These are phyloP conservation scores for Cremastobaeus sp. DNA, from an alignment of 2,888 invertebrate species.

Conservation along the genomic window DNA sequence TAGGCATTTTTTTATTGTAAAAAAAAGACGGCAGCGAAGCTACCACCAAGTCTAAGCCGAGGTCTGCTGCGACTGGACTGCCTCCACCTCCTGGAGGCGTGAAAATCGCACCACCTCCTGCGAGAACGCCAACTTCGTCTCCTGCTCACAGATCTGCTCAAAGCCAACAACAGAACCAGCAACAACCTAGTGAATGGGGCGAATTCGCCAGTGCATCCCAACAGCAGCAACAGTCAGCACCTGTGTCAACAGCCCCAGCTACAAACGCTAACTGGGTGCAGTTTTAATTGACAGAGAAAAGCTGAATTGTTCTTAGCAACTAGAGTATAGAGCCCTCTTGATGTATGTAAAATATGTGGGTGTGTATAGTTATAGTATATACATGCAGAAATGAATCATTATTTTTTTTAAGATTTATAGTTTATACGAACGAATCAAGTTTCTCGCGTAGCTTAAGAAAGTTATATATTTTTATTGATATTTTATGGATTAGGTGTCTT, in stretches of 20 bases:
- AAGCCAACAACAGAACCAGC: constrained; percentile 77
- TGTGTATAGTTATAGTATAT: constrained; percentile 45
- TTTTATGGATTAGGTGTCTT: constrained; percentile 27
- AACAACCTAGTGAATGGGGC: constrained; percentile 84
- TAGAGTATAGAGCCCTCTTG: constrained; percentile 65
- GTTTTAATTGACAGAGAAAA: constrained; percentile 70
- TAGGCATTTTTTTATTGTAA: constrained; percentile 80
- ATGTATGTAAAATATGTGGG: constrained; percentile 63
- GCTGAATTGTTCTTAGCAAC: constrained; percentile 63
- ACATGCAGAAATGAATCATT: constrained; percentile 45
- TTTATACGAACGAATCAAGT: constrained; percentile 31
- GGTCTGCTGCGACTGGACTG: constrained; percentile 81
- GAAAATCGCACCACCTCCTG: constrained; percentile 88
- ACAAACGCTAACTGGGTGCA: constrained; percentile 78
- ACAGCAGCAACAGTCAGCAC: constrained; percentile 57
- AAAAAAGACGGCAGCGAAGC: constrained; percentile 93
- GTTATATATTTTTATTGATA: constrained; percentile 52
- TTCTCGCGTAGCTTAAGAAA: constrained; percentile 33
- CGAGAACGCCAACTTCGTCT: constrained; percentile 83
- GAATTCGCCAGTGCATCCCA: constrained; percentile 83
- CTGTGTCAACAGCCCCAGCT: constrained; percentile 63
- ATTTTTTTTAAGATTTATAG: constrained; percentile 54
- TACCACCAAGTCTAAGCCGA: constrained; percentile 83
- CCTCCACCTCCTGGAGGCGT: constrained; percentile 92
- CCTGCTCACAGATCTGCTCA: constrained; percentile 86